Evolutionary conservation across 1,140 invertebrate genomes (phyloP), one percentile per base, ranked within the genome.

Genomic region (Pseudobourletiella spinata): DNA sequence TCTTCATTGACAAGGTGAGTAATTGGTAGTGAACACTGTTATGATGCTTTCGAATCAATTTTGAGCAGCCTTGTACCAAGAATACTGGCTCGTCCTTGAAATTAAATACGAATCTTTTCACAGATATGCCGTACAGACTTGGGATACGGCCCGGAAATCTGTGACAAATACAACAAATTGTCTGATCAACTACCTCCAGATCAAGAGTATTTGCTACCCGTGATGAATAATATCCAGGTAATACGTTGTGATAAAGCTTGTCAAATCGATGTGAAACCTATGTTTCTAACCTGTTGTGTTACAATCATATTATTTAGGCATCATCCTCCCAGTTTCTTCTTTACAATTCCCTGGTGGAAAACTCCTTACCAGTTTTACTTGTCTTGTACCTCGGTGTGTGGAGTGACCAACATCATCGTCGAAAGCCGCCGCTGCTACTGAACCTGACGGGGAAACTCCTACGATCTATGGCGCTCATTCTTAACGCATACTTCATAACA

Each of bases 261-360:
- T n/a, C n/a, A n/a, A n/a, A n/a, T n/a, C n/a, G n/a, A n/a, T n/a
- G n/a, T n/a, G n/a, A n/a, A n/a, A n/a, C n/a, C n/a, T n/a, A n/a
- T n/a, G n/a, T n/a, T n/a, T n/a, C n/a, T n/a, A n/a, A n/a, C n/a
- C n/a, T n/a, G n/a, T n/a, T n/a, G n/a, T n/a, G n/a, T n/a, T n/a
- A n/a, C n/a, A n/a, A n/a, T n/a, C n/a, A n/a, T n/a, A n/a, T n/a
- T n/a, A 44, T 80, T 0, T 81, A 85, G 69, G 78, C 78, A 43
- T 71, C 82, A 24, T 79, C 82, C 0, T 77, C 82, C 0, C 76
- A 75, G 57, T 79, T 83, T 57, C 76, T 79, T 35, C 79, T 81
- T 14, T 80, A 78, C 76, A 81, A 80, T 68, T 81, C 86, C 8
- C 81, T 87, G 15, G 73, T 82, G 62, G 77, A 80, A 61, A 81